Percentiles rank a stretch among this genome's conserved stretches.
Evolutionary conservation across 2,888 invertebrate genomes (phyloP).

Genomic region (Drosophila prolongata): DNA sequence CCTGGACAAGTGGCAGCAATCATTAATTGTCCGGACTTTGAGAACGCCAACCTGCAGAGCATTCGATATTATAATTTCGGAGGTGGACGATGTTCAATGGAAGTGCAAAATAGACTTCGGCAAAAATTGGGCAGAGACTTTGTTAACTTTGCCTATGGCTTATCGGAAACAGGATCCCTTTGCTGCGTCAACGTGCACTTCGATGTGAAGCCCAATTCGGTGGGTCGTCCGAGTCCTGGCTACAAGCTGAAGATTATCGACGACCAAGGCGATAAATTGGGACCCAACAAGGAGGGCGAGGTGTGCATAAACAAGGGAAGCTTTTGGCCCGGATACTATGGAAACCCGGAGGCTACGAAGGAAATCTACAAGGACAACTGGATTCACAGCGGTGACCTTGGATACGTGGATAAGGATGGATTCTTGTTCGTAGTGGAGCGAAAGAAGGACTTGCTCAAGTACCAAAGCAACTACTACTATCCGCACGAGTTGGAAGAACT

Average conservation of each 20-base stretch:
- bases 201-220: conserved; percentile 57
- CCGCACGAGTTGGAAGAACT: conserved; percentile 72
- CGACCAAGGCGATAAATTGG: conserved; percentile 55
- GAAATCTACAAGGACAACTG: conserved; percentile 65
- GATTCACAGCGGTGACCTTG: conserved; percentile 77
- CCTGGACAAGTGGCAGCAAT: conserved; percentile 55
- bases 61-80: conserved; percentile 54
- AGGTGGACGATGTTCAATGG: conserved; percentile 50
- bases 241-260: conserved; percentile 66
- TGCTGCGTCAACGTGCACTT: conserved; percentile 44
- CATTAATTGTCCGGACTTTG: conserved; percentile 44
- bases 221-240: conserved; percentile 59
- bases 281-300: conserved; percentile 67
- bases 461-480: conserved; percentile 67
- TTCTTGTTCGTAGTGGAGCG: conserved; percentile 70
- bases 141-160: conserved; percentile 62
- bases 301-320: conserved; percentile 53
- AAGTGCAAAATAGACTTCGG: conserved; percentile 53
- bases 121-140: conserved; percentile 41
- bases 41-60: conserved; percentile 49
- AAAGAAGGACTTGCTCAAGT: conserved; percentile 72
- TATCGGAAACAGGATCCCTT: conserved; percentile 64
- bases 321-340: conserved; percentile 75
- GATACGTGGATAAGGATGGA: conserved; percentile 77
- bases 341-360: conserved; percentile 62